These are phyloP conservation scores for Erebia palarica DNA, from an alignment of 2,888 invertebrate species.

Conservation along the genomic window DNA sequence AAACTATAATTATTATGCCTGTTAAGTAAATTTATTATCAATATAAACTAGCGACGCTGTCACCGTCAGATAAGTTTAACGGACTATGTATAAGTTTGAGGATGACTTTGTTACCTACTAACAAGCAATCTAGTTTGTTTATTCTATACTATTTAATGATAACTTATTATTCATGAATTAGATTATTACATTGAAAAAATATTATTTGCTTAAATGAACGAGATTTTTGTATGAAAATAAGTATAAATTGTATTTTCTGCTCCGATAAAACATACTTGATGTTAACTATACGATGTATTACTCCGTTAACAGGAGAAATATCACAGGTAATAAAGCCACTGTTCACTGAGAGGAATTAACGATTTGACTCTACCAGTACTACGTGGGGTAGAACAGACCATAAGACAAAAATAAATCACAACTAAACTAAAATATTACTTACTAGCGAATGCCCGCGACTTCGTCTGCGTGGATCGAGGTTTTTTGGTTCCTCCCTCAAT, in stretches of 20 bases:
- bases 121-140: no score
- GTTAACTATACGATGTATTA: conserved; percentile 7
- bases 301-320: conserved; percentile 5
- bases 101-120: no score
- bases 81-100: no score
- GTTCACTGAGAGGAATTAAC: conserved; percentile 8
- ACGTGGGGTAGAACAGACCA: not conserved
- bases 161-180: not conserved
- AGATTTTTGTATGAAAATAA: not conserved
- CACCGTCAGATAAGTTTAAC: no score
- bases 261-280: conserved; percentile 2
- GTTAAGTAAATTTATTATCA: no score
- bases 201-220: not conserved
- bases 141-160: no score
- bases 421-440: no score
- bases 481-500: no score
- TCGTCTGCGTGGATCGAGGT: no score
- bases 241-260: not conserved
- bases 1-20: no score
- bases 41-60: no score
- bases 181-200: not conserved
- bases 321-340: not conserved
- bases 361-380: not conserved
- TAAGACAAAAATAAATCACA: not conserved
- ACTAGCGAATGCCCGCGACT: no score